Evolutionary conservation across 2,888 invertebrate species (phyloP).

Genomic region (Drosophila kuntzei): DNA sequence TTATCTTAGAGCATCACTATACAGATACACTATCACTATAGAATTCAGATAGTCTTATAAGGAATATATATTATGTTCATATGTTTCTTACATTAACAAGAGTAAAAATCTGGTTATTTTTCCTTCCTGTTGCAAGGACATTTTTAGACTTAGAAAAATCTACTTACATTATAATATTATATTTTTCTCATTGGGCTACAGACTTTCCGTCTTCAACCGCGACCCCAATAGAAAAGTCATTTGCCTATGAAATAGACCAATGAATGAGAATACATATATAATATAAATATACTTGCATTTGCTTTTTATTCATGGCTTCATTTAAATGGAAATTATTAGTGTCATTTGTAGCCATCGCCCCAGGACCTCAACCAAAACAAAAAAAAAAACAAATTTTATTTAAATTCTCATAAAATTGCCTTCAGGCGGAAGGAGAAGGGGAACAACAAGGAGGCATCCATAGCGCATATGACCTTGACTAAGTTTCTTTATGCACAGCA

Average conservation of each 20-base stretch:
- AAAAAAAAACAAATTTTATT: conserved; percentile 37
- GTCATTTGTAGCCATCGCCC: conserved; percentile 68
- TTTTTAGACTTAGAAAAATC: background rate
- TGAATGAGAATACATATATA: conserved; percentile 33
- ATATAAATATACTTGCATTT: conserved; percentile 61
- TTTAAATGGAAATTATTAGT: conserved; percentile 80
- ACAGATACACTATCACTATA: too few species aligned
- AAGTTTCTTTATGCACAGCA: conserved; percentile 42
- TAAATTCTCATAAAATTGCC: conserved; percentile 73
- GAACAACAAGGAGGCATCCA: conserved; percentile 27
- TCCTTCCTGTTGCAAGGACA: background rate
- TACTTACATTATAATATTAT: background rate
- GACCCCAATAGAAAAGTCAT: conserved; percentile 38
- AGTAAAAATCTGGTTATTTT: background rate
- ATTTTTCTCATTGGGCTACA: conserved; percentile 2
- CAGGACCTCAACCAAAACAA: conserved; percentile 21
- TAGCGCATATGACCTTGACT: conserved; percentile 65
- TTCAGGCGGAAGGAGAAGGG: conserved; percentile 31
- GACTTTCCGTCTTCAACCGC: conserved; percentile 4
- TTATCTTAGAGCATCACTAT: too few species aligned
- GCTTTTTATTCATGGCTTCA: conserved; percentile 70
- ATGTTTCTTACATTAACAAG: too few species aligned
- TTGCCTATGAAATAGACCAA: conserved; percentile 26
- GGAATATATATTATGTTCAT: too few species aligned
- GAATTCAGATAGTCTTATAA: too few species aligned